Evolutionary conservation across 2,888 invertebrate genomes (phyloP), one percentile per base, ranked within the genome.

Genomic region (Ceramica pisi): DNA sequence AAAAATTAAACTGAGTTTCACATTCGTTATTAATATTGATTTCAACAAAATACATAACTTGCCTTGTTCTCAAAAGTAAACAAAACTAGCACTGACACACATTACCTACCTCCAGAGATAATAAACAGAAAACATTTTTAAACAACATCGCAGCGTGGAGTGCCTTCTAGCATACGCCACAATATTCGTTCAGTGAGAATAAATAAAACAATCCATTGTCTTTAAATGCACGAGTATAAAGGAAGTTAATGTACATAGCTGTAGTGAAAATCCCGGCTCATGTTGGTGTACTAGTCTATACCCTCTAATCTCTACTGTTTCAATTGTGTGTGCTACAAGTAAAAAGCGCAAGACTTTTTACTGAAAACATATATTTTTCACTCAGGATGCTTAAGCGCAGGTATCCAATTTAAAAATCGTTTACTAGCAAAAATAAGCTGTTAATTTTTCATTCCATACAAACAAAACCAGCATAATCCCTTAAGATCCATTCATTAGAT

Each of bases 161-260:
- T 71, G 55, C 65, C 65, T 80, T 75, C 44, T 70, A 57, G 66
- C 65, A 67, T 71, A 68, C 63, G 53, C 71, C 77, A 68, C 77
- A 82, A 84, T 85, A 86, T 87, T 86, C 81, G 81, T 86, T 82
- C 86, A 79, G 81, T 81, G 83, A 83, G 82, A 87, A 84, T 87
- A 86, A 89, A 90, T 90, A 88, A 91, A 91, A 91, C 89, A 89
- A 89, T 87, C 88, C 89, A 87, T 87, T 90, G 92, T 92, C 92
- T 94, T 93, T 92, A 93, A 93, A 92, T 92, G 92, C 92, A 94
- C 91, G 92, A 92, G 91, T 89, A 93, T 92, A 92, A 91, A 91
- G 92, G 90, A 93, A 94, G 93, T 94, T 94, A 94, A 94, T 94
- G 93, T 92, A 92, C 90, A 93, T 91, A 92, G 93, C 93, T 89